Conservation (phyloP, 2,888 invertebrate genomes). For the Sepioteuthis lessoniana region DNA sequence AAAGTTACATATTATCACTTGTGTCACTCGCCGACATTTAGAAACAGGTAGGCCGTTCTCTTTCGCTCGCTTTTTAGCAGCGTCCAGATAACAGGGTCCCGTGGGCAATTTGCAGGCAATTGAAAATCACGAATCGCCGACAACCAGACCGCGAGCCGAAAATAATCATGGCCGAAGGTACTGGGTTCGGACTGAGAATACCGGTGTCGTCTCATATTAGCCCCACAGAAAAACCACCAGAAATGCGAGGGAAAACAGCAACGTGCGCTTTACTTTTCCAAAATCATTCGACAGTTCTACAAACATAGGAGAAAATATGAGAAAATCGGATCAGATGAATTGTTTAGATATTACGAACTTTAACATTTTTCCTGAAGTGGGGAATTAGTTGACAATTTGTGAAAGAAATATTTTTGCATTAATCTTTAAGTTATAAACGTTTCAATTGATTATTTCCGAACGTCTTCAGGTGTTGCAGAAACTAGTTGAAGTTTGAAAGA, state of each 20-base stretch:
- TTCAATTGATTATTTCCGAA: too few species aligned
- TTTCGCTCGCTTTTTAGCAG: conserved; percentile 33
- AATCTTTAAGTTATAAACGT: too few species aligned
- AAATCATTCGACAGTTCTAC: not conserved
- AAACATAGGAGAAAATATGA: not conserved
- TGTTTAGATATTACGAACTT: not conserved
- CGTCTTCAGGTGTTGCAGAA: too few species aligned
- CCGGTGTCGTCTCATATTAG: not conserved
- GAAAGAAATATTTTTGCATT: too few species aligned
- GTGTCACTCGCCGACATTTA: conserved; percentile 16
- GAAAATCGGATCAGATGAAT: not conserved
- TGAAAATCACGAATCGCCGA: conserved; percentile 20
- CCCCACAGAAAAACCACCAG: not conserved
- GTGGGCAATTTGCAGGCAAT: conserved; percentile 33
- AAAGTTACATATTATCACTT: conserved; percentile 23
- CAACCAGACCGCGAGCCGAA: conserved; percentile 33
- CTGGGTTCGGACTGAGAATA: not conserved
- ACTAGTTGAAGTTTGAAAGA: too few species aligned
- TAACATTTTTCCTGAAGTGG: not conserved
- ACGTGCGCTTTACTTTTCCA: not conserved
- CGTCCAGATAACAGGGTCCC: not conserved
- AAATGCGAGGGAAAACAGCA: not conserved
- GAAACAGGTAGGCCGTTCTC: conserved; percentile 6
- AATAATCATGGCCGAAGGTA: conserved; percentile 33
- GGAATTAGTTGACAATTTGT: not conserved